phyloP scores from a whole-genome alignment of 2,888 invertebrate genomes.

The Leistus spinibarbis region DNA sequence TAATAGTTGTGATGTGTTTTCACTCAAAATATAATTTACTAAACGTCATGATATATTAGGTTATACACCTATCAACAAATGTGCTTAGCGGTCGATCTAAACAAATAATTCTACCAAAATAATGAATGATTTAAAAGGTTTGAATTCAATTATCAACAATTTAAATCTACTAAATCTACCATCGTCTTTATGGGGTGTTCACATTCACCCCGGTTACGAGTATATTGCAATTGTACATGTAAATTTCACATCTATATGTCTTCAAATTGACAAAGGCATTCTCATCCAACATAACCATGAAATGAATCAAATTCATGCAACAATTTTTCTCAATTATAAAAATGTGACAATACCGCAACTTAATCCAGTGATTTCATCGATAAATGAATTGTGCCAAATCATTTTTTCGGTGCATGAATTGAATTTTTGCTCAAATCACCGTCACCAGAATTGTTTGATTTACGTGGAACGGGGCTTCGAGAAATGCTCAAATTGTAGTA shows the following conservation, averaged over 20 bases:
- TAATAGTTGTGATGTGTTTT: no score
- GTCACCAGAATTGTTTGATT: conserved; percentile 22
- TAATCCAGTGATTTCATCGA: conserved; percentile 42
- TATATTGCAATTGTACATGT: conserved; percentile 46
- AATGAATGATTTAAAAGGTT: conserved; percentile 16
- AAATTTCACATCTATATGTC: conserved; percentile 38
- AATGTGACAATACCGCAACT: conserved; percentile 44
- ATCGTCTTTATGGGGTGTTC: conserved; percentile 48
- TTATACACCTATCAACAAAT: neutral
- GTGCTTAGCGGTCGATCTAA: neutral
- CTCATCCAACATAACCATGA: conserved; percentile 41
- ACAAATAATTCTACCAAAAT: neutral
- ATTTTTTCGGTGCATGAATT: conserved; percentile 42
- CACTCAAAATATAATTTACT: no score
- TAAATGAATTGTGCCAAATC: conserved; percentile 45
- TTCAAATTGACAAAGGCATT: conserved; percentile 46
- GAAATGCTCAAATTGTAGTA: conserved; percentile 27
- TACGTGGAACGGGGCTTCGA: conserved; percentile 24
- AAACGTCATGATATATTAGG: no score
- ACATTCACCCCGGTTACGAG: conserved; percentile 46
- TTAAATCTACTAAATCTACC: conserved; percentile 45
- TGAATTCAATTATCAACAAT: conserved; percentile 41
- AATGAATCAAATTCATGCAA: conserved; percentile 41
- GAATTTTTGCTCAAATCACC: conserved; percentile 40
- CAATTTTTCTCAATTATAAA: conserved; percentile 45